Evolutionary conservation across 2,797 vertebrate genomes (phyloP).

Genomic region (Acridotheres tristis): DNA sequence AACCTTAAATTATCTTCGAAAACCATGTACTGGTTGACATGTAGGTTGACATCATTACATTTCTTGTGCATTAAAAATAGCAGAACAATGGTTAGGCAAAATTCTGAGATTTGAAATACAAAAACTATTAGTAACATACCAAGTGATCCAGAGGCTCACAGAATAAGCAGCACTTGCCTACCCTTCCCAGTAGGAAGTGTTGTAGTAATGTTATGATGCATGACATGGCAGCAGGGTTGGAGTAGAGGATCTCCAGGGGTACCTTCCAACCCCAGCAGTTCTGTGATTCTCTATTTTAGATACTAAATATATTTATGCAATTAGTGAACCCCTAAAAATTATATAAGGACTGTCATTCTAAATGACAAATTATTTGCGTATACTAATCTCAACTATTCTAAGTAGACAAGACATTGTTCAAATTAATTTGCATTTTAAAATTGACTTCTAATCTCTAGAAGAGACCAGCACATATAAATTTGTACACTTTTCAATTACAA

Average conservation of each 20-base stretch:
- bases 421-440: not conserved
- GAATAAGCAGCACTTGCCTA: not conserved
- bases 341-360: not conserved
- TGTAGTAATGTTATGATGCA: rapidly evolving
- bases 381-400: not conserved
- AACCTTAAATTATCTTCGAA: not conserved
- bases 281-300: not conserved
- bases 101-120: not conserved
- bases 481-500: not conserved
- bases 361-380: not conserved
- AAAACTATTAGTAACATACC: not conserved
- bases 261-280: not conserved
- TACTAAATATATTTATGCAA: not conserved
- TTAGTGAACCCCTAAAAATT: not conserved
- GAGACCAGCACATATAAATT: not conserved
- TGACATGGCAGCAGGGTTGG: rapidly evolving
- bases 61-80: not conserved
- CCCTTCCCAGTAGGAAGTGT: not conserved
- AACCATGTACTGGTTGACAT: not conserved
- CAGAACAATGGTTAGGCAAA: not conserved
- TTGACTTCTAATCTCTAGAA: not conserved
- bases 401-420: not conserved
- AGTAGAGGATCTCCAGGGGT: not conserved
- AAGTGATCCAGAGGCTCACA: not conserved
- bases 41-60: not conserved